Base-by-base conservation (phyloP, 2,797 vertebrate genomes). In the Coregonus suidteri region DNA sequence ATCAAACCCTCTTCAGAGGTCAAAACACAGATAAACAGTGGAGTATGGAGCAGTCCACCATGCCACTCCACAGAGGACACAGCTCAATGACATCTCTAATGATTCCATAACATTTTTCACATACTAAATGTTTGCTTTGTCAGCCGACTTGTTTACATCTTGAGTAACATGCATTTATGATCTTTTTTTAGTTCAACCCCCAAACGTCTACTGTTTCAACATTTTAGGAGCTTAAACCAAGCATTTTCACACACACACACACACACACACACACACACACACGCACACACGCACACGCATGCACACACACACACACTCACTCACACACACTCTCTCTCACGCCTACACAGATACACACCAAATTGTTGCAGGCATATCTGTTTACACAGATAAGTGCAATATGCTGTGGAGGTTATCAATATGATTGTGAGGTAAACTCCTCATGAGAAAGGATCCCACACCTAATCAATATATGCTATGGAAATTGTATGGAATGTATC, bases 81-180 rank as follows among this genome's bases (percentile, higher is more conserved):
- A 20, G 79, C 85, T 80, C 73, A 78, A 77, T 74, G 82, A 86
- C 20, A 72, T 74, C 77, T 84, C 86, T 78, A 86, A 78, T 84
- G 81, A 87, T 87, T 80, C 83, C 77, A 78, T 73, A 80, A 85
- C 83, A 78, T 81, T 64, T 67, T 89, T 82, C 69, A 78, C 72
- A 85, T 20, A 79, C 80, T 80, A 85, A 83, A 86, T 78, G 75
- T 81, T 83, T 74, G 84, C 82, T 77, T 73, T 65, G 79, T 82
- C 83, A 83, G 81, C 80, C 88, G 79, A 88, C 83, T 81, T 79
- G 79, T 88, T 86, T 20, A 72, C 52, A 3, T 20, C 37, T 25
- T n/a, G 16, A 84, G 90, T 85, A 85, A 87, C 90, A 90, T 91
- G 92, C 91, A 92, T 88, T 86, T 92, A 86, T 83, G 81, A 78